Conservation (phyloP, 2,113 vertebrate genomes). For the Lota lota region DNA sequence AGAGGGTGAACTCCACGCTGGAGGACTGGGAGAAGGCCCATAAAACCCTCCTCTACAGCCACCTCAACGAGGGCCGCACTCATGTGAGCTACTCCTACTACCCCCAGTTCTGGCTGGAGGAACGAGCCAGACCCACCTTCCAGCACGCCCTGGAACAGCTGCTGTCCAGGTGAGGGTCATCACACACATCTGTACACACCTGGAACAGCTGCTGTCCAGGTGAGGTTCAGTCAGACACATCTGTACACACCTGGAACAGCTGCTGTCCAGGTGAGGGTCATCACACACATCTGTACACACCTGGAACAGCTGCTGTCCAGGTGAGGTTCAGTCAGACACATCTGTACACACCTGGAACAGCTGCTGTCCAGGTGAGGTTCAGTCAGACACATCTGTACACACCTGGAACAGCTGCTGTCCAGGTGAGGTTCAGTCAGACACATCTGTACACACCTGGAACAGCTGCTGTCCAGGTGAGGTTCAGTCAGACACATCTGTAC, state of each 20-base stretch:
- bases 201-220: conserved; percentile 87
- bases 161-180: conserved; percentile 78
- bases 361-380: conserved; percentile 83
- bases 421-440: conserved; percentile 48
- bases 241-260: conserved; percentile 69
- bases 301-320: conserved; percentile 84
- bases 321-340: conserved; percentile 60
- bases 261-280: conserved; percentile 81
- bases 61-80: conserved; percentile 84
- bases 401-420: too few relatives aligned
- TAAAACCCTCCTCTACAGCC: conserved; percentile 78
- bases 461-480: conserved; percentile 84
- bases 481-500: too few relatives aligned
- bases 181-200: conserved; percentile 7
- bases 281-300: too few relatives aligned
- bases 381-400: too few relatives aligned
- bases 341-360: conserved; percentile 66
- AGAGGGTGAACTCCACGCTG: conserved; percentile 87
- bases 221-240: conserved; percentile 55
- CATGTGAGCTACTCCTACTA: conserved; percentile 91
- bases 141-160: conserved; percentile 84
- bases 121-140: conserved; percentile 81
- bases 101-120: conserved; percentile 90
- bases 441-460: conserved; percentile 72
- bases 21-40: conserved; percentile 91